Percentiles rank a stretch among this genome's conserved stretches.
phyloP scores from a whole-genome alignment of 2,797 vertebrate genomes.

The Limnodromus scolopaceus region DNA sequence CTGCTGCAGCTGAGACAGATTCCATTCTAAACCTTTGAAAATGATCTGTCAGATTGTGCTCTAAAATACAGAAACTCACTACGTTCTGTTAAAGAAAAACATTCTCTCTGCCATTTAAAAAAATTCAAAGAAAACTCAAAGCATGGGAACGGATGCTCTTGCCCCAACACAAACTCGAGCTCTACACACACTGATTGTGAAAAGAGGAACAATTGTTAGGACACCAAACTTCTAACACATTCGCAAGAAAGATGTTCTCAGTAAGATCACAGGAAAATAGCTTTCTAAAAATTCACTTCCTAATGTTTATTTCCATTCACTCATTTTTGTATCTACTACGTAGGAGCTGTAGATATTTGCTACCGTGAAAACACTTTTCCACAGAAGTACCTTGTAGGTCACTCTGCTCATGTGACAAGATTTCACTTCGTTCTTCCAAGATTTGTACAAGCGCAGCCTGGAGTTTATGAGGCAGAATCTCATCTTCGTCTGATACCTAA shows the following conservation, averaged over 20 bases:
- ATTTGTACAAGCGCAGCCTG: slow-evolving; percentile 93
- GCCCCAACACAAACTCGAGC: neutral
- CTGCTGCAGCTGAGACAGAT: neutral
- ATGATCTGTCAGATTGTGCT: neutral
- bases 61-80: neutral
- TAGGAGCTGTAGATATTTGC: neutral
- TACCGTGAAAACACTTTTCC: neutral
- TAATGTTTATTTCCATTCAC: neutral
- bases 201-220: neutral
- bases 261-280: neutral
- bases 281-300: neutral
- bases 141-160: neutral
- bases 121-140: neutral
- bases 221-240: neutral
- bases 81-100: neutral
- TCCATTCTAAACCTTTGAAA: neutral
- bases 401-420: slow-evolving; percentile 82
- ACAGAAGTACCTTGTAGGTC: slow-evolving; percentile 72
- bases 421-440: slow-evolving; percentile 90
- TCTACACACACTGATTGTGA: neutral
- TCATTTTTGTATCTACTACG: neutral
- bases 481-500: slow-evolving; percentile 93
- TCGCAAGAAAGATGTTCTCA: neutral
- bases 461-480: slow-evolving; percentile 95
- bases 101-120: neutral